phyloP scores from a whole-genome alignment of 2,888 invertebrate species.

The Hydropsyche betteni region DNA sequence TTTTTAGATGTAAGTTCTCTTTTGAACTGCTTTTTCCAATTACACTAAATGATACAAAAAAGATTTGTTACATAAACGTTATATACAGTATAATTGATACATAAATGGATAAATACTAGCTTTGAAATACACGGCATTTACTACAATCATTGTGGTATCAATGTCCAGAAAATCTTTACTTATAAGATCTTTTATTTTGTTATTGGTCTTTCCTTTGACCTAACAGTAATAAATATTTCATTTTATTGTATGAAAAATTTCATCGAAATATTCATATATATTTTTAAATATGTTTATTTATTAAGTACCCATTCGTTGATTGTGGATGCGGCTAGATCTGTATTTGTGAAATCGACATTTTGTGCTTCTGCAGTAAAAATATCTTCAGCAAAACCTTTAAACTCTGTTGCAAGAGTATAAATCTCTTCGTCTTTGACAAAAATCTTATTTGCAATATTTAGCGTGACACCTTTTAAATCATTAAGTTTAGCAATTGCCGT shows the following conservation, averaged over 20 bases:
- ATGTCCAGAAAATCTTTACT: conserved; percentile 64
- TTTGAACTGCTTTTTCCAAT: conserved; percentile 77
- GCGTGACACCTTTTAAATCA: conserved; percentile 64
- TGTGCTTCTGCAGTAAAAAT: conserved; percentile 73
- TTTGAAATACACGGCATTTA: conserved; percentile 90
- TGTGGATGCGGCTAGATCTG: conserved; percentile 60
- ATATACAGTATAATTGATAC: background rate
- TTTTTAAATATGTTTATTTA: no score
- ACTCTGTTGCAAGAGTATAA: conserved; percentile 64
- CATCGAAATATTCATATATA: no score
- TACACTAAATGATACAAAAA: conserved; percentile 60
- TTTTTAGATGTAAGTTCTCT: conserved; percentile 65
- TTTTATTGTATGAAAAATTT: no score
- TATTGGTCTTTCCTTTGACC: conserved; percentile 78
- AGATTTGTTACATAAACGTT: background rate
- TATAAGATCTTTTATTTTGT: conserved; percentile 83
- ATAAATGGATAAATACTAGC: conserved; percentile 55
- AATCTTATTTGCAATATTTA: conserved; percentile 77
- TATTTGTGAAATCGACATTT: conserved; percentile 69
- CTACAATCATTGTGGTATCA: conserved; percentile 74
- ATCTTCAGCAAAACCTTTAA: conserved; percentile 67
- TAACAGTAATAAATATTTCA: conserved; percentile 53
- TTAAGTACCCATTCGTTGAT: conserved; percentile 69
- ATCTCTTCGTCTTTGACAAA: conserved; percentile 66
- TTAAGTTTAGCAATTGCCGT: conserved; percentile 48